Evolutionary conservation across 2,113 vertebrate genomes (phyloP).

Genomic region (Petrocephalus microphthalmus): DNA sequence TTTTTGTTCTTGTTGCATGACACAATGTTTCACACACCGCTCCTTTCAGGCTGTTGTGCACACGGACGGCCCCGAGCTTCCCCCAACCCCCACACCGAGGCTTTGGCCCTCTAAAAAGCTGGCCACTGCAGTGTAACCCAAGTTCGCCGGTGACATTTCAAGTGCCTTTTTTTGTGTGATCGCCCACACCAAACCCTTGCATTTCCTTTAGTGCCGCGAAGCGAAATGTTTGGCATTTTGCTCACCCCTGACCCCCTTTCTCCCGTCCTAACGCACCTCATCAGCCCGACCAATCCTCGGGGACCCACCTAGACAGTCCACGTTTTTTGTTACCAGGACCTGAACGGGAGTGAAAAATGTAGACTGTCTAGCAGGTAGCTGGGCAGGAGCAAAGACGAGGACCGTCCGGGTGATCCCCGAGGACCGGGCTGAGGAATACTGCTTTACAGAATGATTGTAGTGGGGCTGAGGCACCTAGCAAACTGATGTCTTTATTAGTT

Average conservation of each 20-base stretch:
- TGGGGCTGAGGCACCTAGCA: neutral
- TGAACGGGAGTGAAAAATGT: neutral
- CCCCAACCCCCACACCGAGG: neutral
- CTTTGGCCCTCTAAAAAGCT: neutral
- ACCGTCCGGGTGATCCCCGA: neutral
- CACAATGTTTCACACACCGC: neutral
- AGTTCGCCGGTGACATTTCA: constrained; percentile 7
- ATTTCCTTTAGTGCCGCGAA: neutral
- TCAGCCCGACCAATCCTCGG: neutral
- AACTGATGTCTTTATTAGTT: neutral
- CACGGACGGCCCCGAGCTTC: neutral
- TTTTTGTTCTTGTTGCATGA: neutral
- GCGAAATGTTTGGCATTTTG: neutral
- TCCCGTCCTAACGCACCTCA: neutral
- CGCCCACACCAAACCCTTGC: neutral
- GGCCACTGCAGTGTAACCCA: neutral
- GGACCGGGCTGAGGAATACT: neutral
- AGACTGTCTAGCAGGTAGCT: neutral
- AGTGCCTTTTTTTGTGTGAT: neutral
- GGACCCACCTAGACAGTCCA: neutral
- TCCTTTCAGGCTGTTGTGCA: neutral
- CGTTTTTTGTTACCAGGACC: neutral
- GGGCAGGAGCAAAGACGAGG: neutral
- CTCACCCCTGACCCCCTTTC: neutral
- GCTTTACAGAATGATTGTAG: neutral